Evolutionary conservation across 2,797 vertebrate genomes (phyloP).

Genomic region (Orientallactaga sibirica): DNA sequence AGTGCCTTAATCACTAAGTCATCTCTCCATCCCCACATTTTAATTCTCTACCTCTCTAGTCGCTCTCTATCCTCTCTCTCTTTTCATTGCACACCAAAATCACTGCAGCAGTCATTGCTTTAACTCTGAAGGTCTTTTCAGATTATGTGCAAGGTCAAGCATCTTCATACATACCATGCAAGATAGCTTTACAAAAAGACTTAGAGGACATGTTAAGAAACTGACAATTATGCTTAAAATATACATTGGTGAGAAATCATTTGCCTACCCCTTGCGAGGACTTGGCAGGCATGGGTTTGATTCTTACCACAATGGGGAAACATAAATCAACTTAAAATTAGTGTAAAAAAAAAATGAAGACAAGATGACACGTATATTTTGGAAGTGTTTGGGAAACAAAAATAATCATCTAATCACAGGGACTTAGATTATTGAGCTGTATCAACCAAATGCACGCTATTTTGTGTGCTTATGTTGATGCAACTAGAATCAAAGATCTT

Average conservation of each 20-base stretch:
- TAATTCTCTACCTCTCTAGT: too few species aligned
- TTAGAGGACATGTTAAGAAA: neutral
- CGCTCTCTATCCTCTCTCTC: neutral
- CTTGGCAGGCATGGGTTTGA: neutral
- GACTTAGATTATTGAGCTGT: slow-evolving; percentile 39
- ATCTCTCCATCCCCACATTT: too few species aligned
- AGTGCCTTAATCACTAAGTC: too few species aligned
- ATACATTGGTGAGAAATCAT: neutral
- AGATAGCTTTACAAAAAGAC: neutral
- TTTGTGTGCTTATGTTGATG: too few species aligned
- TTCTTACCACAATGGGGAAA: too few species aligned
- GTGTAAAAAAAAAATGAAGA: neutral
- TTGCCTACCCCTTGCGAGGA: neutral
- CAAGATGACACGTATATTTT: neutral
- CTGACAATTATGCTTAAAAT: fast-evolving
- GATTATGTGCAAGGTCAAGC: neutral
- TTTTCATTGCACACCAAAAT: neutral
- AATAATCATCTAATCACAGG: neutral
- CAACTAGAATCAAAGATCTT: neutral
- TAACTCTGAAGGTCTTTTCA: slow-evolving; percentile 40
- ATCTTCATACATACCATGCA: neutral
- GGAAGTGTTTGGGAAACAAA: neutral
- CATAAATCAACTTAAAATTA: neutral
- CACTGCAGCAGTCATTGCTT: neutral
- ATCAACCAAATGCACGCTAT: neutral